Evolutionary conservation across 2,888 invertebrate genomes (phyloP), one percentile per base, ranked within the genome.

Genomic region (Nephrotoma appendiculata): DNA sequence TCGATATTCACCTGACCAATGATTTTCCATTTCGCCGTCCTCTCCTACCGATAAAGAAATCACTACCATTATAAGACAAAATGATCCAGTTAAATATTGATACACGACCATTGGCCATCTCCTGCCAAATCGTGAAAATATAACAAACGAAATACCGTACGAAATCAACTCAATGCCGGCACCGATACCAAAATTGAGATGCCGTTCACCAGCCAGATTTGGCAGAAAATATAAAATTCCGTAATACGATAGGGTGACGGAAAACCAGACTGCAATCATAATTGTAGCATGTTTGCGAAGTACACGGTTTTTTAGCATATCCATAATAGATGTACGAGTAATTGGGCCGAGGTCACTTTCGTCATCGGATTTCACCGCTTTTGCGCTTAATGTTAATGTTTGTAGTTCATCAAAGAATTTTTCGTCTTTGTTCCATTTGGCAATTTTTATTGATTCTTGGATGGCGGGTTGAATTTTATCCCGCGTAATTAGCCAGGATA

Each of bases 101-200:
- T 91, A 92, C n/a, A 90, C 88, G 44, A 90, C 89, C 88, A 93
- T 90, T 0, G 92, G 92, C 43, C 90, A 88, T 86, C 92, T 90
- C 84, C 93, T 90, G 1, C 93, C 93, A 88, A 92, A 91, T 88
- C 90, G 91, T 87, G 89, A 90, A 19, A 92, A 87, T 84, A 90
- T 87, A 44, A 91, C 90, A 87, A 90, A 92, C n/a, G 90, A 89
- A 86, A 91, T 87, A 31, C 90, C 88, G 87, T 92, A 93, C n/a
- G 92, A 91, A 2, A 90, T 89, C 48, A 92, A 89, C 89, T 93
- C 93, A 86, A 92, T 90, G 12, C 89, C 89, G 6, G 92, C 92
- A 86, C 92, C 92, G n/a, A 92, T 89, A 19, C 92, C 90, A 87
- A 93, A 92, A 88, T 91, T 92, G 9, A 92, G 88, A 89, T 93